These are phyloP conservation scores for Caenorhabditis japonica DNA, from an alignment of 2,888 invertebrate species.

Conservation along the genomic window DNA sequence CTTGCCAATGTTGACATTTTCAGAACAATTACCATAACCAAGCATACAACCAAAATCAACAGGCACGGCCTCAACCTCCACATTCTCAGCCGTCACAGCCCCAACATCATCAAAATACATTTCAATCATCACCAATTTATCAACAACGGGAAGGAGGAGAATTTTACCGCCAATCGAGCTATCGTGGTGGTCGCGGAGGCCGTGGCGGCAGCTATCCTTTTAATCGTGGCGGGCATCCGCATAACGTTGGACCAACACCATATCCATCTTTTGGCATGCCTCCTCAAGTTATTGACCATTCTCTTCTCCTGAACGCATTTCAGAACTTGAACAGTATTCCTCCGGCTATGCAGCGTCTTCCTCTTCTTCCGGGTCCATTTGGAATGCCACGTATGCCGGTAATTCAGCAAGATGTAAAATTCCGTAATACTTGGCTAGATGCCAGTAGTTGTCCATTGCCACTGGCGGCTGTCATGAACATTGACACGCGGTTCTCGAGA, in stretches of 20 bases:
- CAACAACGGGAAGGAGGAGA: slow-evolving; percentile 12
- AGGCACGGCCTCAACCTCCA: background rate
- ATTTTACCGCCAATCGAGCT: slow-evolving; percentile 7
- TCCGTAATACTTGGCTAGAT: slow-evolving; percentile 68
- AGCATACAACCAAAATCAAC: slow-evolving; percentile 6
- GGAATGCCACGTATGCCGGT: slow-evolving; percentile 18
- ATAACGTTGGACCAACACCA: background rate
- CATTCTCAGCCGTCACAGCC: background rate
- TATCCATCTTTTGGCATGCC: slow-evolving; percentile 4
- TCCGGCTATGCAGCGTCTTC: background rate
- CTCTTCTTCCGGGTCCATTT: slow-evolving; percentile 36
- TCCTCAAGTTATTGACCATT: slow-evolving; percentile 14
- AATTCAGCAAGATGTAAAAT: slow-evolving; percentile 53
- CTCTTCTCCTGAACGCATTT: slow-evolving; percentile 19
- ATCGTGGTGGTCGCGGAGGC: slow-evolving; percentile 26
- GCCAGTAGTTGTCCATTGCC: slow-evolving; percentile 33
- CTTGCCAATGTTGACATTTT: slow-evolving; percentile 8
- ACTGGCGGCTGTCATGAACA: slow-evolving; percentile 1
- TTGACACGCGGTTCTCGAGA: background rate
- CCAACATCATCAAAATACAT: background rate
- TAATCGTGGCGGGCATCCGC: background rate
- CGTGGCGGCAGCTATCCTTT: slow-evolving; percentile 10
- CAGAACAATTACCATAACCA: slow-evolving; percentile 21
- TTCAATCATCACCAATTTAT: slow-evolving; percentile 4
- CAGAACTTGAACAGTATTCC: slow-evolving; percentile 25